phyloP scores from a whole-genome alignment of 37 sponge, comb jelly and placozoan genomes.

The Eunapius fragilis region DNA sequence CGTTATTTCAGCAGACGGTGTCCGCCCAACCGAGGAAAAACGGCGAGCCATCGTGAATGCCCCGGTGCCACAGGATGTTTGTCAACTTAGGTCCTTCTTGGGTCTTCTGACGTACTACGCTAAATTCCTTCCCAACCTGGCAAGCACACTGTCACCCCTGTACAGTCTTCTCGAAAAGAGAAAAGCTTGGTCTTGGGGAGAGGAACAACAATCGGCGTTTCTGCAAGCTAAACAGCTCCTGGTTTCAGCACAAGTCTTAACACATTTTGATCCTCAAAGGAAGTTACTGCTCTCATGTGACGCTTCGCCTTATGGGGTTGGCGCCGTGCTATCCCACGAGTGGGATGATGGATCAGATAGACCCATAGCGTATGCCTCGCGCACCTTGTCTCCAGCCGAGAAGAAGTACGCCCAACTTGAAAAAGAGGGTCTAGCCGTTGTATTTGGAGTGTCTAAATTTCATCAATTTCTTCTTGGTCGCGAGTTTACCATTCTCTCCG shows the following conservation, averaged over 20 bases:
- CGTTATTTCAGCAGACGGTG: constrained; percentile 5
- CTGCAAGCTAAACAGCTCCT: constrained; percentile 24
- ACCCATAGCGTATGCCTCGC: no score
- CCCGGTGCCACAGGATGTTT: constrained; percentile 12
- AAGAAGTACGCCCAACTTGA: no score
- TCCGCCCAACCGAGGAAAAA: no score
- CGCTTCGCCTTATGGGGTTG: constrained; percentile 47
- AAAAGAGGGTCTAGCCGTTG: constrained; percentile 22
- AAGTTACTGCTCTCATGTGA: constrained; percentile 9
- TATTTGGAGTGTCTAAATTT: constrained; percentile 42
- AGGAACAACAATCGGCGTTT: constrained; percentile 33
- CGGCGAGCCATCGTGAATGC: constrained; percentile 25
- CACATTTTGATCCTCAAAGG: constrained; percentile 23
- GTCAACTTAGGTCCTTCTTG: constrained; percentile 26
- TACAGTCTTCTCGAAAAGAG: constrained; percentile 12
- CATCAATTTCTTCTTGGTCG: no score
- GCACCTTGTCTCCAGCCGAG: no score
- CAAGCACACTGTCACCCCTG: constrained; percentile 10
- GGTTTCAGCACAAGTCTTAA: background rate
- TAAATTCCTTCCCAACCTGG: constrained; percentile 15
- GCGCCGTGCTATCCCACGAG: no score
- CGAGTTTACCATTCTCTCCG: constrained; percentile 25
- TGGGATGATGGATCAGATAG: no score
- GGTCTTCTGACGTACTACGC: constrained; percentile 25
- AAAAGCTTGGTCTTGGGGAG: constrained; percentile 12